phyloP scores from a whole-genome alignment of 2,797 vertebrate genomes.

The Sebastes itinus region DNA sequence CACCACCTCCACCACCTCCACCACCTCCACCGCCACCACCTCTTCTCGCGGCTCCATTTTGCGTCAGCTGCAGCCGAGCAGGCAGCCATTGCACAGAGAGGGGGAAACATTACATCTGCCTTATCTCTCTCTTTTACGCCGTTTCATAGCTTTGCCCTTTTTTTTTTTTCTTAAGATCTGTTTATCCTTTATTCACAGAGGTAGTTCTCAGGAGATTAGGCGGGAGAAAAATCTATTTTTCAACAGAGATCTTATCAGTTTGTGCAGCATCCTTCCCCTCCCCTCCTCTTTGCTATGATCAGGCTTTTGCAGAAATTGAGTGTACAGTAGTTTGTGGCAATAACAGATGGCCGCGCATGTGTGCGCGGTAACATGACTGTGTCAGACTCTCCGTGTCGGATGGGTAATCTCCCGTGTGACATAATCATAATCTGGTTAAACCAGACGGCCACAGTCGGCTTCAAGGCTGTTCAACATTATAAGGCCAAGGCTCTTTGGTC shows the following conservation, averaged over 20 bases:
- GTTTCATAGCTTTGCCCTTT: neutral
- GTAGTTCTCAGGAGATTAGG: slow-evolving; percentile 49
- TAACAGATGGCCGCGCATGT: slow-evolving; percentile 62
- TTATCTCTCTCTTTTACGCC: slow-evolving; percentile 6
- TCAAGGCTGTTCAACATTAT: slow-evolving; percentile 83
- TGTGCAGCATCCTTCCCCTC: slow-evolving; percentile 46
- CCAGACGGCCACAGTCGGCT: slow-evolving; percentile 55
- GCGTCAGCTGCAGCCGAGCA: slow-evolving; percentile 52
- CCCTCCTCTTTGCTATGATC: slow-evolving; percentile 39
- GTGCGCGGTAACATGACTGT: neutral
- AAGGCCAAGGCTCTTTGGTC: slow-evolving; percentile 64
- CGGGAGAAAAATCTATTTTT: slow-evolving; percentile 38
- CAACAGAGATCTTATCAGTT: slow-evolving; percentile 56
- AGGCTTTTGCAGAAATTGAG: slow-evolving; percentile 48
- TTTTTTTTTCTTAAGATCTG: slow-evolving; percentile 5
- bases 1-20: neutral
- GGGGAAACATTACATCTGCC: slow-evolving; percentile 1
- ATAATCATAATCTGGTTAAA: slow-evolving; percentile 76
- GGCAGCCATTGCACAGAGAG: slow-evolving; percentile 64
- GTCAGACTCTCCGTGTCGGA: slow-evolving; percentile 69
- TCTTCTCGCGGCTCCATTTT: slow-evolving; percentile 66
- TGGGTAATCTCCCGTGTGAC: slow-evolving; percentile 67
- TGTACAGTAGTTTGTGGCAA: slow-evolving; percentile 60
- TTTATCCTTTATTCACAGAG: slow-evolving; percentile 60
- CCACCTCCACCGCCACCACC: neutral